Conservation (phyloP, 2,797 vertebrate genomes). For the Cryptoprocta ferox region DNA sequence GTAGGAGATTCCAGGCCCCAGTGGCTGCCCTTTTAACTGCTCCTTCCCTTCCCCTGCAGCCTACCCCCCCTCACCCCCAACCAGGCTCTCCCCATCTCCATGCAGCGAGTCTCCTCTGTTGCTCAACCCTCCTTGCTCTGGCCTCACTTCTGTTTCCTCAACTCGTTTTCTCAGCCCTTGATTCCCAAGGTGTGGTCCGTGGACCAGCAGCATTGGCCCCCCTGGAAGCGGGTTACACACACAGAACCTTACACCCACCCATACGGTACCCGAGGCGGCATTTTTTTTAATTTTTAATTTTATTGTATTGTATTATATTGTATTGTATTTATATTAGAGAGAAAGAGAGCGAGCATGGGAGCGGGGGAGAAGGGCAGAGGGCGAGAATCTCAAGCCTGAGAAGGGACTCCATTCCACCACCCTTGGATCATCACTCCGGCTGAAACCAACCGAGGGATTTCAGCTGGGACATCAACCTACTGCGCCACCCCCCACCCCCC, state of each 20-base stretch:
- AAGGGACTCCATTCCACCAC: too few species aligned
- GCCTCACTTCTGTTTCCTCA: not conserved
- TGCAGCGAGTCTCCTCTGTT: not conserved
- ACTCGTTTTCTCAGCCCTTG: not conserved
- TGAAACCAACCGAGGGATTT: too few species aligned
- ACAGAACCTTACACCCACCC: not conserved
- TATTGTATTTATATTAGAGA: too few species aligned
- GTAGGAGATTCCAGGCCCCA: not conserved
- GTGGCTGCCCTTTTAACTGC: not conserved
- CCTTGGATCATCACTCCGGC: too few species aligned
- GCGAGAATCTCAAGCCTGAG: too few species aligned
- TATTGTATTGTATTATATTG: too few species aligned
- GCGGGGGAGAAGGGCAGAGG: too few species aligned
- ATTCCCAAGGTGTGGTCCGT: not conserved
- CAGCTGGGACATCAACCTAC: too few species aligned
- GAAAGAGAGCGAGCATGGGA: too few species aligned
- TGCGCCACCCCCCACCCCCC: too few species aligned
- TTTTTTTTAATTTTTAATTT: not conserved
- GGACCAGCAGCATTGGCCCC: not conserved
- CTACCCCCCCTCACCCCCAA: not conserved
- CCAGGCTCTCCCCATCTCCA: not conserved
- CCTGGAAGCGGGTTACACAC: fast-evolving
- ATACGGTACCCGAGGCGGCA: not conserved
- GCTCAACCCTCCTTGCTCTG: not conserved
- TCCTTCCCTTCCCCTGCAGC: too few species aligned